Conservation (phyloP, 2,797 vertebrate genomes). For the Sebastes itinus region DNA sequence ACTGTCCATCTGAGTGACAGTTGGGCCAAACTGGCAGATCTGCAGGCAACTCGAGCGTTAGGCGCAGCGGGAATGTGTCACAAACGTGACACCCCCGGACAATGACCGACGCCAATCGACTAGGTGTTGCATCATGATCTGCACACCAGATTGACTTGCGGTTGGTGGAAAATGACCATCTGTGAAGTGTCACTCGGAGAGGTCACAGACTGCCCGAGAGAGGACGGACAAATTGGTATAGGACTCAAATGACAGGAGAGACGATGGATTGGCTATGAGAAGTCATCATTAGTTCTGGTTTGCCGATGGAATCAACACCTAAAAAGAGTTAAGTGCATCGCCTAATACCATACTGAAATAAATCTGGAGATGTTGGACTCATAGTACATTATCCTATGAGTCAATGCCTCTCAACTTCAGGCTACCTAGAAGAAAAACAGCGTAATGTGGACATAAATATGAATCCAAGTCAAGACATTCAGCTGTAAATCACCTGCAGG, state of each 20-base stretch:
- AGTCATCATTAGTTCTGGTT: constrained; percentile 14
- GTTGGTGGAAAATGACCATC: constrained; percentile 61
- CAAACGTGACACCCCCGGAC: constrained; percentile 43
- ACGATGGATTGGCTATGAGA: constrained; percentile 8
- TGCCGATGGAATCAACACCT: constrained; percentile 2
- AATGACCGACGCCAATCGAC: constrained; percentile 15
- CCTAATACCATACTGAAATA: neutral
- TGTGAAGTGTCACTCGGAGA: constrained; percentile 48
- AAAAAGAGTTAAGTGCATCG: constrained; percentile 3
- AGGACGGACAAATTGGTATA: constrained; percentile 9
- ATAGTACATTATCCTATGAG: neutral
- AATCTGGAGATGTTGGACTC: neutral
- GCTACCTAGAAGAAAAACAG: neutral
- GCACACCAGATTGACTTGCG: constrained; percentile 54
- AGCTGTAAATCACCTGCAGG: constrained; percentile 14
- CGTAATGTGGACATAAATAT: neutral
- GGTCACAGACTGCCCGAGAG: constrained; percentile 28
- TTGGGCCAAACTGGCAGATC: constrained; percentile 46
- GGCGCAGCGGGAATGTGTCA: constrained; percentile 44
- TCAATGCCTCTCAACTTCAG: neutral
- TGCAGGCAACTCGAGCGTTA: constrained; percentile 19
- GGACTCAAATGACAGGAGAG: constrained; percentile 8
- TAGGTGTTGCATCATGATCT: constrained; percentile 55
- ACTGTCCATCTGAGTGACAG: constrained; percentile 50
- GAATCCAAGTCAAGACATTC: neutral